phyloP scores from a whole-genome alignment of 1,140 invertebrate genomes.

The Phortica variegata region DNA sequence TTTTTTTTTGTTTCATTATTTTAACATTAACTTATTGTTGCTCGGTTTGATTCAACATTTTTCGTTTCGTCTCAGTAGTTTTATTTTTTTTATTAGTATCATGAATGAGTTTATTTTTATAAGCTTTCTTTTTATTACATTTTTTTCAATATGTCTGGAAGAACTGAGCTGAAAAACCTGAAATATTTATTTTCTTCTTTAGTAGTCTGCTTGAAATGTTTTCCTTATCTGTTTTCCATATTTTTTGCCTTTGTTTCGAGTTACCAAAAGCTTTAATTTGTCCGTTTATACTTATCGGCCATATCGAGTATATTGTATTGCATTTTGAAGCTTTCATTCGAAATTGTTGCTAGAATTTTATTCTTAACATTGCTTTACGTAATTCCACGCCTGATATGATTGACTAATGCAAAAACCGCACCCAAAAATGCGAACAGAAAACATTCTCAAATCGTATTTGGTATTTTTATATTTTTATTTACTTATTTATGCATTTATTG shows the following conservation, averaged over 20 bases:
- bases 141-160: slow-evolving; percentile 27
- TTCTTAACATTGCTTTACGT: neutral
- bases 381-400: no score
- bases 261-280: no score
- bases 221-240: no score
- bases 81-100: slow-evolving; percentile 8
- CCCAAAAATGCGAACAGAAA: neutral
- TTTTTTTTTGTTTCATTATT: slow-evolving; percentile 10
- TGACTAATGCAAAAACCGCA: slow-evolving; percentile 4
- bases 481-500: slow-evolving; percentile 17
- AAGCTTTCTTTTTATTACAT: neutral
- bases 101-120: no score
- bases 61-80: slow-evolving; percentile 11
- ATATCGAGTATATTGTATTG: no score
- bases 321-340: no score
- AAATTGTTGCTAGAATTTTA: no score
- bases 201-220: no score
- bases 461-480: slow-evolving; percentile 7
- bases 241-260: no score
- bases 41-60: neutral
- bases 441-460: no score
- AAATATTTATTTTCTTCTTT: slow-evolving; percentile 12
- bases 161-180: slow-evolving; percentile 45
- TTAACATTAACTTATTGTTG: neutral
- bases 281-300: no score